Percentiles rank a stretch among this genome's conserved stretches.
These are phyloP conservation scores for Alcedo atthis DNA, from an alignment of 2,797 vertebrate species.

Conservation along the genomic window DNA sequence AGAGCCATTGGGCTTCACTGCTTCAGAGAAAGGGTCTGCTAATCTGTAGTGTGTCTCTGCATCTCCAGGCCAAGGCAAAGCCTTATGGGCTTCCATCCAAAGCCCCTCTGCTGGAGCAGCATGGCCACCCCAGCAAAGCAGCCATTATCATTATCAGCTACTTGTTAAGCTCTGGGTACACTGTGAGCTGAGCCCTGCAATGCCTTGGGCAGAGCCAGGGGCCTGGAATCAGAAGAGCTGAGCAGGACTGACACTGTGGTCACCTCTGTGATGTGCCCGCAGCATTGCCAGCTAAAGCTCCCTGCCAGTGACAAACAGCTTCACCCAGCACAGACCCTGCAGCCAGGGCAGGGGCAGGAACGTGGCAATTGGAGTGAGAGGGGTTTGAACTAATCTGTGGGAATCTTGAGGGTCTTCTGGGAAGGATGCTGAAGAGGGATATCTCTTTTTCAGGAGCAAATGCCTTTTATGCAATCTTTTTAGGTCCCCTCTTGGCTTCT, in stretches of 20 bases:
- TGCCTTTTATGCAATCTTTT: not conserved
- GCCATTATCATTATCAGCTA: accelerated
- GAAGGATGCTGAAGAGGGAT: not conserved
- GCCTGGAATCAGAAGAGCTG: not conserved
- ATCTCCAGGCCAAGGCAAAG: not conserved
- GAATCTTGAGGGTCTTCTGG: not conserved
- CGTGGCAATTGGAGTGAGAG: not conserved
- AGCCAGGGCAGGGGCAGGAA: not conserved
- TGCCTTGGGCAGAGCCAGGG: not conserved
- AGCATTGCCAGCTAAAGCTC: not conserved
- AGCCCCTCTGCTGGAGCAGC: not conserved
- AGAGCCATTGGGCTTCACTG: not conserved
- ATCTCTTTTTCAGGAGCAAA: not conserved
- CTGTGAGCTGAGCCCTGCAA: not conserved
- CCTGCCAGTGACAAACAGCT: not conserved
- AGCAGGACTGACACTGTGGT: not conserved
- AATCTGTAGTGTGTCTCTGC: not conserved
- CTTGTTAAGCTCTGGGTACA: not conserved
- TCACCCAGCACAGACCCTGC: accelerated
- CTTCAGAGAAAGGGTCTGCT: not conserved
- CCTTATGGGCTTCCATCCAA: not conserved
- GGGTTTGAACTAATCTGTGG: not conserved
- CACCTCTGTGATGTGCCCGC: not conserved
- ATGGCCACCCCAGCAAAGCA: not conserved
- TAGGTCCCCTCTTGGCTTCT: not conserved